These are phyloP conservation scores for Papilio glaucus DNA, from an alignment of 1,140 invertebrate genomes.

Conservation along the genomic window DNA sequence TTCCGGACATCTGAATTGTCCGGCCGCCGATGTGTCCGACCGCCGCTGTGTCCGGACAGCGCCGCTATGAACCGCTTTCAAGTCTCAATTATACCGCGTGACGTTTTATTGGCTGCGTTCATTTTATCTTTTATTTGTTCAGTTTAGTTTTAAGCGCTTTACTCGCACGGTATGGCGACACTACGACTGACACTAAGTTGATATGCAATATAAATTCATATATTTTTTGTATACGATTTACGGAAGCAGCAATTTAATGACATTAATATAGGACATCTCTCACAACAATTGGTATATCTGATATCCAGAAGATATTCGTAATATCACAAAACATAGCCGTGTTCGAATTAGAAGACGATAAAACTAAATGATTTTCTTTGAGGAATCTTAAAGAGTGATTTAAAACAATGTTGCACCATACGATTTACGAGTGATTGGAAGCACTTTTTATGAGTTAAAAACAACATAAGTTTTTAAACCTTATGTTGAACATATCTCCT, in stretches of 20 bases:
- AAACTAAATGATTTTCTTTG: too few species aligned
- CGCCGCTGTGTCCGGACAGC: too few species aligned
- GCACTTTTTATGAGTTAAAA: background rate
- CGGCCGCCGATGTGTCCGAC: background rate
- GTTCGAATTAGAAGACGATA: too few species aligned
- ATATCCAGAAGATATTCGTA: too few species aligned
- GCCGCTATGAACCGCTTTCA: background rate
- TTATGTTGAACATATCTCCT: background rate
- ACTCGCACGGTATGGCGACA: background rate
- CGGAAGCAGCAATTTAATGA: too few species aligned
- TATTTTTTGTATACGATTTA: background rate
- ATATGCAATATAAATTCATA: background rate
- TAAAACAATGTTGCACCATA: too few species aligned
- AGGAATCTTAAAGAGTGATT: background rate
- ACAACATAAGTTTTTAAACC: background rate
- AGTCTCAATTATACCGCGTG: conserved; percentile 5
- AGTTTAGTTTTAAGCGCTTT: background rate
- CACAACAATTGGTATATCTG: too few species aligned
- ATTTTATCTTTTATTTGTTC: background rate
- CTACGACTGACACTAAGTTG: background rate
- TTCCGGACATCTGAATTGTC: background rate
- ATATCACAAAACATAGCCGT: too few species aligned
- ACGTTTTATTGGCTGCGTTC: background rate
- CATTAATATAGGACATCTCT: too few species aligned
- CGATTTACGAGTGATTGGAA: too few species aligned